Evolutionary conservation across 2,797 vertebrate species (phyloP).

Genomic region (Sebastes vulpes): DNA sequence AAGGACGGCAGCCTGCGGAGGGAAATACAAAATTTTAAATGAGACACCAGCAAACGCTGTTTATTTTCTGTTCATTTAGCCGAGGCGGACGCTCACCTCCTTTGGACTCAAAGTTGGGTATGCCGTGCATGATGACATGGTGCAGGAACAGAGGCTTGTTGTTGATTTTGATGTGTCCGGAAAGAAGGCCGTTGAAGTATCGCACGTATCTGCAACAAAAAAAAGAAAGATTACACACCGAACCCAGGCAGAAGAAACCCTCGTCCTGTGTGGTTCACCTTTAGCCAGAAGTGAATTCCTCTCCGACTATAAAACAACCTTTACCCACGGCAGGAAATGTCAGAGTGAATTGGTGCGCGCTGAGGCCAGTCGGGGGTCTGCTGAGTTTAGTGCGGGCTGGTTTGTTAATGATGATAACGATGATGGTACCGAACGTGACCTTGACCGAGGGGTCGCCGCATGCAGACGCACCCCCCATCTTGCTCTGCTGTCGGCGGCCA

Average conservation of each 20-base stretch:
- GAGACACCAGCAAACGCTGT: background rate
- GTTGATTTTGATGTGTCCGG: conserved; percentile 97
- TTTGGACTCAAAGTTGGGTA: conserved; percentile 97
- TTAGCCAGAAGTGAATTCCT: background rate
- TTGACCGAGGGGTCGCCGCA: conserved; percentile 49
- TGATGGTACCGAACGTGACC: conserved; percentile 59
- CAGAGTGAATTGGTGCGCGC: conserved; percentile 28
- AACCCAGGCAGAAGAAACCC: background rate
- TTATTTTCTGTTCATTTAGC: accelerated
- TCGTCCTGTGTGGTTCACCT: conserved; percentile 1
- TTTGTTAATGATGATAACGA: conserved; percentile 72
- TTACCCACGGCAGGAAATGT: conserved; percentile 26
- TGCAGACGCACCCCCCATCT: conserved; percentile 10
- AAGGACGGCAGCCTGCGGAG: conserved; percentile 92
- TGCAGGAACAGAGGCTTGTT: conserved; percentile 98
- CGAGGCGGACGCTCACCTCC: conserved; percentile 85
- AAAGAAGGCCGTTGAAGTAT: conserved; percentile 96
- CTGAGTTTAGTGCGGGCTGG: conserved; percentile 48
- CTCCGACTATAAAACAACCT: conserved; percentile 14
- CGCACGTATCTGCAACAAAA: conserved; percentile 89
- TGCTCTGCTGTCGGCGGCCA: conserved; percentile 67
- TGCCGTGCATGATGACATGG: conserved; percentile 98
- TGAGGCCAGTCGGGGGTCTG: conserved; percentile 55
- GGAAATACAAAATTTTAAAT: background rate
- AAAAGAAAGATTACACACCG: background rate